Percentiles rank a stretch among this genome's conserved stretches.
Conservation (phyloP, 2,888 invertebrate genomes). For the Brachyptera putata region DNA sequence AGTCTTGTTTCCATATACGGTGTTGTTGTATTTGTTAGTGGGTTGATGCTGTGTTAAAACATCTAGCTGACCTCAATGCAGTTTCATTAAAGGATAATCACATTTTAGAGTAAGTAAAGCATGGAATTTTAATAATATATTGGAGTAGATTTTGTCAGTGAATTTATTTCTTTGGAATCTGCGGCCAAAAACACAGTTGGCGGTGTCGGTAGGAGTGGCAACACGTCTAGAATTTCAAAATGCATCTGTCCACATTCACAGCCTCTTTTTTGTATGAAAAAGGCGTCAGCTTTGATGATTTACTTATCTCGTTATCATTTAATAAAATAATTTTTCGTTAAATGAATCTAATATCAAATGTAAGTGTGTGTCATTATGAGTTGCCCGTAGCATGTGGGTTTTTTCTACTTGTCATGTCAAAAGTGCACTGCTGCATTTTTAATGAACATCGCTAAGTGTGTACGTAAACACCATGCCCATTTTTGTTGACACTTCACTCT, state of each 20-base stretch:
- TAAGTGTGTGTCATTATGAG: background rate
- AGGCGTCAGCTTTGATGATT: background rate
- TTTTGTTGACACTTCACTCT: too few relatives aligned
- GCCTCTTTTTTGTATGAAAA: background rate
- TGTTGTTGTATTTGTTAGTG: conserved; percentile 3
- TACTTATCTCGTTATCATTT: too few relatives aligned
- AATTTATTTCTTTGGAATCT: background rate
- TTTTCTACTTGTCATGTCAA: too few relatives aligned
- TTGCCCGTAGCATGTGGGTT: too few relatives aligned
- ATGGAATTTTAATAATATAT: background rate
- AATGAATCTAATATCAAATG: too few relatives aligned
- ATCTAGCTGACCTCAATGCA: conserved; percentile 1
- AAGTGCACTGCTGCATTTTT: too few relatives aligned
- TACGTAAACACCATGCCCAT: too few relatives aligned
- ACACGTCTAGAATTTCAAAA: too few relatives aligned
- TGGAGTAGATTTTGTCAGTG: background rate
- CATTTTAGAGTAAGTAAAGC: conserved; percentile 5
- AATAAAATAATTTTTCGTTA: too few relatives aligned
- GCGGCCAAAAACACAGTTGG: background rate
- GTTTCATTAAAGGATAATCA: conserved; percentile 15
- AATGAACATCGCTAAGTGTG: too few relatives aligned
- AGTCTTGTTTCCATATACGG: conserved; percentile 8
- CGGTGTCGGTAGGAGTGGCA: background rate
- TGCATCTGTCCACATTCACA: too few relatives aligned
- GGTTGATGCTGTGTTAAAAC: background rate